A percentile compares a stretch with the other conserved stretches of the same genome.
Conservation (phyloP, 23 tunicate genomes). For the Botrylloides violaceus region DNA sequence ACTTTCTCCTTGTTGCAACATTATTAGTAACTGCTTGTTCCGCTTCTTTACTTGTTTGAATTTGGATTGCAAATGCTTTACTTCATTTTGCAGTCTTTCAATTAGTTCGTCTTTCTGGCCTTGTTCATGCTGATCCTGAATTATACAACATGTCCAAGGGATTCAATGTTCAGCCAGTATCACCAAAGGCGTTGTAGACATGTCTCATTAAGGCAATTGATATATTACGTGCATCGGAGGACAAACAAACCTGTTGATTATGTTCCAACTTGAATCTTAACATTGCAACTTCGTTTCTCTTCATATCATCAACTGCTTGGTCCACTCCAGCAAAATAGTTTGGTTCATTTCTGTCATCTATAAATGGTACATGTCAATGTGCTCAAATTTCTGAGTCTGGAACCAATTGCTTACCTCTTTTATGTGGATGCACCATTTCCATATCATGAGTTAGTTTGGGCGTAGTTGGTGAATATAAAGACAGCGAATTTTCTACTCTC, state of each 20-base stretch:
- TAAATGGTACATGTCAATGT: background rate
- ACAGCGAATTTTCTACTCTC: background rate
- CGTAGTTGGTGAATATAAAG: no score
- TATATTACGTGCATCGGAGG: no score
- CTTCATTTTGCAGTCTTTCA: slow-evolving; percentile 21
- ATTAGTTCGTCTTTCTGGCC: slow-evolving; percentile 31
- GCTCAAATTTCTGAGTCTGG: background rate
- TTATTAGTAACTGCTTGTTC: slow-evolving; percentile 47
- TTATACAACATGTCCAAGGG: no score
- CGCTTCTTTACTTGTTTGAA: slow-evolving; percentile 53
- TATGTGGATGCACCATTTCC: no score
- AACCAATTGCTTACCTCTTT: no score
- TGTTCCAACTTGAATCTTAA: background rate
- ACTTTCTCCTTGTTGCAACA: slow-evolving; percentile 76
- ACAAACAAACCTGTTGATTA: background rate
- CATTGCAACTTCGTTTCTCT: slow-evolving; percentile 4
- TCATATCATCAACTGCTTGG: slow-evolving; percentile 3
- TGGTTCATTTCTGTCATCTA: slow-evolving; percentile 4
- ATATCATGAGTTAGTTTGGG: no score
- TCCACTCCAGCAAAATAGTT: slow-evolving; percentile 23
- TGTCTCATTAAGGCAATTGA: background rate
- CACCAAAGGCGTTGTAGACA: no score
- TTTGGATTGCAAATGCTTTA: slow-evolving; percentile 20
- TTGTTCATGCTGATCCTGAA: background rate
- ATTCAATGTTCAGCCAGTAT: no score